Conservation (phyloP, 2,888 invertebrate genomes). For the Temnothorax ravouxi region DNA sequence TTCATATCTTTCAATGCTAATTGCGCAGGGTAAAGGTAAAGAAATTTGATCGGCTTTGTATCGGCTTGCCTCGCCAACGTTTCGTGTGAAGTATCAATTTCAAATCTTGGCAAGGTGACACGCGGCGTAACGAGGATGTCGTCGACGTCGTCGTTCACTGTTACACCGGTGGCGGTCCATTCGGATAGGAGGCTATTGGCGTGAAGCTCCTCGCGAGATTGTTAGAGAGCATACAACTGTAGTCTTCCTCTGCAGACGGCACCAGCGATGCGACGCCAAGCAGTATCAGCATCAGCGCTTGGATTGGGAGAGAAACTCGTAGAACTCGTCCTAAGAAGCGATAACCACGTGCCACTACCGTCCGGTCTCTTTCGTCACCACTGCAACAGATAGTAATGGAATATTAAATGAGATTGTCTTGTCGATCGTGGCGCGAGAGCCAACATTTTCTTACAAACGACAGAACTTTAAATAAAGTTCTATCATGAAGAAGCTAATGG, state of each 20-base stretch:
- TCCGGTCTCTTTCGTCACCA: conserved; percentile 87
- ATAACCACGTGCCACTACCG: conserved; percentile 91
- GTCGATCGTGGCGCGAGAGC: not conserved
- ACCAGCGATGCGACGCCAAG: conserved; percentile 97
- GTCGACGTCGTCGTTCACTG: conserved; percentile 20
- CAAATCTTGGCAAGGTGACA: not conserved
- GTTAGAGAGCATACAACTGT: conserved; percentile 94
- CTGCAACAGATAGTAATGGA: conserved; percentile 81
- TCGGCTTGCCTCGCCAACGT: conserved; percentile 29
- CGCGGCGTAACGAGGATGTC: not conserved
- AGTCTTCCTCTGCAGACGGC: conserved; percentile 95
- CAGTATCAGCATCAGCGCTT: conserved; percentile 96
- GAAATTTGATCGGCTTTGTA: conserved; percentile 18
- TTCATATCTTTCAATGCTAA: not conserved
- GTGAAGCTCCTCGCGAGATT: conserved; percentile 94
- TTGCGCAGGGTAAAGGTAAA: not conserved
- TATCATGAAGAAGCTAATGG: not conserved
- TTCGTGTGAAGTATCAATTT: conserved; percentile 2
- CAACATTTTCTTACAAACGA: not conserved
- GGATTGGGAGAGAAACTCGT: conserved; percentile 96
- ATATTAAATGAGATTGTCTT: not conserved
- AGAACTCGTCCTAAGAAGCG: conserved; percentile 96
- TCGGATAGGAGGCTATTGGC: conserved; percentile 95
- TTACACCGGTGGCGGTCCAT: conserved; percentile 97
- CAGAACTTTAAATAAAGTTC: conserved; percentile 6